phyloP scores from a whole-genome alignment of 2,113 vertebrate species.

The Grammomys dolichurus region DNA sequence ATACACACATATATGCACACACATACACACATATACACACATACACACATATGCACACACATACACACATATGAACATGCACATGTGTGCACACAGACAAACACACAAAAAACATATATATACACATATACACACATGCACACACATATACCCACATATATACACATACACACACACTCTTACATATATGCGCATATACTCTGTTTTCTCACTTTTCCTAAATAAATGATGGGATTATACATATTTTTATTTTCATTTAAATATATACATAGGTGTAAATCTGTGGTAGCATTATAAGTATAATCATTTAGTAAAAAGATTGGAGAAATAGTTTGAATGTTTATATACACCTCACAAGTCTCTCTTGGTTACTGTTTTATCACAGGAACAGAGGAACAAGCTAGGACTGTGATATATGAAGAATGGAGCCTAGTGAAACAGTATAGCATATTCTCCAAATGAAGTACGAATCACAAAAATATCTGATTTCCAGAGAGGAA shows the following conservation, averaged over 20 bases:
- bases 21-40: not conserved
- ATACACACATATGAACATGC: too few species aligned
- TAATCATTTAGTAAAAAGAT: not conserved
- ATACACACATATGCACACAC: too few species aligned
- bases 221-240: not conserved
- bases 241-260: not conserved
- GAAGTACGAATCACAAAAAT: not conserved
- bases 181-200: not conserved
- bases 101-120: too few species aligned
- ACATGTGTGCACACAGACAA: rapidly evolving
- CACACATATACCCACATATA: rapidly evolving
- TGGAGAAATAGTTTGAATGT: not conserved
- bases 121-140: too few species aligned
- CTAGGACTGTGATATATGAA: not conserved
- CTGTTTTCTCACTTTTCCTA: not conserved
- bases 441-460: not conserved
- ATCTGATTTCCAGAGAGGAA: not conserved
- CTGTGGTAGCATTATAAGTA: not conserved
- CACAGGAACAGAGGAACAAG: not conserved
- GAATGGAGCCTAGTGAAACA: not conserved
- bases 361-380: not conserved
- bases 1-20: rapidly evolving
- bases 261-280: not conserved
- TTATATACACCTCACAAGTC: not conserved
- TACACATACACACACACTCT: not conserved